Base-by-base conservation (phyloP, 2,113 vertebrate genomes). In the Trichomycterus rosablanca region DNA sequence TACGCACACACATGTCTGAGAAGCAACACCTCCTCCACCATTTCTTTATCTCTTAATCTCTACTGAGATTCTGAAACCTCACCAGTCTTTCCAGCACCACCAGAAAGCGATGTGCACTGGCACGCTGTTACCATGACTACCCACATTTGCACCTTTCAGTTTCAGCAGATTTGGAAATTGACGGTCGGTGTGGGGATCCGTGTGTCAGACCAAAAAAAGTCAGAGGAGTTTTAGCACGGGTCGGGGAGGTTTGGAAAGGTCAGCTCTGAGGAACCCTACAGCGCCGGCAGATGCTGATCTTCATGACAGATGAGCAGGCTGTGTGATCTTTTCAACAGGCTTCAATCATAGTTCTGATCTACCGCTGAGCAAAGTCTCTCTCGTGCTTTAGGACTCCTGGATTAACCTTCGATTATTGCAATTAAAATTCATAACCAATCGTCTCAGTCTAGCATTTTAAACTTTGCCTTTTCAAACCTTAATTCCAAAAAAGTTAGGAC, bases 111-210 rank as follows among this genome's bases (percentile, higher is more conserved):
- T 40, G 50, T 16, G 59, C 42, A 32, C 55, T 60, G 63, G 51
- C 40, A 35, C 44, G 42, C 16, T 40, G 72, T 76, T 74, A 50
- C 72, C 58, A 71, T 61, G 55, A 65, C 67, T 64, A 76, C 72
- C 30, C 35, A 68, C 53, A 63, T 58, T 52, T 55, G 22, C 30
- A 22, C 24, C 18, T 11, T 32, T 48, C 60, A 34, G 35, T 28
- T 15, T 14, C 34, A 39, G 42, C 7, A 10, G 56, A 65, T 32
- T 35, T 19, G 20, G 43, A 62, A 62, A 44, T 35, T 15, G 30
- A 48, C 19, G 52, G 56, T 44, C 30, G 32, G 42, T 18, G 49
- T 19, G 1, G 24, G 39, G n/a, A n/a, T n/a, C n/a, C 26, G 40
- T 20, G 55, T 19, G 49, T 3, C 26, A 30, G 26, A 30, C 26